Evolutionary conservation across 2,797 vertebrate species (phyloP), one percentile per base, ranked within the genome.

Genomic region (Chelon auratus): DNA sequence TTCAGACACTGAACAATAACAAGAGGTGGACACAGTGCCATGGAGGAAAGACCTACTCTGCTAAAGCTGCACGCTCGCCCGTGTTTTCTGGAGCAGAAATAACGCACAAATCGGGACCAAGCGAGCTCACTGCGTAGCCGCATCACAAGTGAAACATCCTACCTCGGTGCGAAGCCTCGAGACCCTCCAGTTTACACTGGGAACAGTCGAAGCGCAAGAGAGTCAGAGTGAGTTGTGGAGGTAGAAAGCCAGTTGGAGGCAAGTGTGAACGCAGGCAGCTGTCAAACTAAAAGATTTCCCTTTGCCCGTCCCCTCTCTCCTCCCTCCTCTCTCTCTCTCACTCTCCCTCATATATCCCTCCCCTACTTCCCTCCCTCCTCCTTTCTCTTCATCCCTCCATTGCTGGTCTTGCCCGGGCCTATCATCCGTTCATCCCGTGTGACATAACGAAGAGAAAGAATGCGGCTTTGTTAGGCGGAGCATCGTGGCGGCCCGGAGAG

Each of bases 201-300:
- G 24, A 66, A 42, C 1, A 24, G 36, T 42, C 37, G 56, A 62
- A 54, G 42, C 17, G 30, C 20, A 3, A 22, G 9, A 51, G 39
- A 62, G 43, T 37, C 22, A 48, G 54, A n/a, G 18, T 52, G 53
- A 26, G 55, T 20, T 7, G 43, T 2, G 65, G 60, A 53, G 64
- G 66, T 11, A 55, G 65, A 26, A 24, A 50, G 64, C n/a, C 56
- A 50, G 72, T 22, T 13, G 36, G 40, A 64, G 80, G 78, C 73
- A 69, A 63, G 75, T 22, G 76, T 62, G 75, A 77, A 67, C 15
- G 81, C 69, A 85, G 67, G 77, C 87, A 80, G 87, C 84, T 85
- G 86, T 91, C 81, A 89, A 85, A 91, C 82, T 77, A 89, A 85
- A 63, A 84, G 71, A 68, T 85, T 87, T 75, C 77, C 83, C 89